Percentiles rank a stretch among this genome's conserved stretches.
Evolutionary conservation across 2,113 vertebrate genomes (phyloP).

Genomic region (Melospiza georgiana): DNA sequence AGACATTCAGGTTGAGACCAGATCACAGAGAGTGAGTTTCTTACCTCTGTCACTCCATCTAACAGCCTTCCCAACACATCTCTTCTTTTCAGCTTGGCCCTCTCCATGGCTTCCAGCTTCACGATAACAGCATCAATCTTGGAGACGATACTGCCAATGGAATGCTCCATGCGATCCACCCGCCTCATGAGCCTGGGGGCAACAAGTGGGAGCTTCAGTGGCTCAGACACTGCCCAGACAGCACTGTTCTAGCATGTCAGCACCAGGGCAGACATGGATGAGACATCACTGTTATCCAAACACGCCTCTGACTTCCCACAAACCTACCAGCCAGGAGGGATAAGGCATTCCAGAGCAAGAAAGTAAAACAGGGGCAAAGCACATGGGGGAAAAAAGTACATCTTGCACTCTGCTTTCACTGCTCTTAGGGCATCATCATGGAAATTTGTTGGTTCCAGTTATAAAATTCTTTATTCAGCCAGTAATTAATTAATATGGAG

Average conservation of each 20-base stretch:
- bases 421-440: not conserved
- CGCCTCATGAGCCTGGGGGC: conserved; percentile 87
- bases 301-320: not conserved
- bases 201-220: not conserved
- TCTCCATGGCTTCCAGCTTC: conserved; percentile 95
- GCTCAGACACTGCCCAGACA: not conserved
- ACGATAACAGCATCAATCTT: conserved; percentile 97
- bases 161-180: conserved; percentile 97
- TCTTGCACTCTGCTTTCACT: not conserved
- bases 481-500: not conserved
- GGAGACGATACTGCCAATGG: conserved; percentile 96
- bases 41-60: conserved; percentile 91
- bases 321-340: not conserved
- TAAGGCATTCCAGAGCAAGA: not conserved
- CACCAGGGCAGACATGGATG: not conserved
- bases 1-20: not conserved
- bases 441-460: not conserved
- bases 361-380: not conserved
- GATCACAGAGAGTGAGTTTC: not conserved
- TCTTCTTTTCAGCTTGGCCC: conserved; percentile 89
- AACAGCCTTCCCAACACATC: conserved; percentile 90
- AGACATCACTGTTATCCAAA: not conserved
- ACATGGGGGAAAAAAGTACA: not conserved
- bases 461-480: not conserved
- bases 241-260: not conserved